phyloP scores from a whole-genome alignment of 1,140 invertebrate species.

The Drosophila insularis region DNA sequence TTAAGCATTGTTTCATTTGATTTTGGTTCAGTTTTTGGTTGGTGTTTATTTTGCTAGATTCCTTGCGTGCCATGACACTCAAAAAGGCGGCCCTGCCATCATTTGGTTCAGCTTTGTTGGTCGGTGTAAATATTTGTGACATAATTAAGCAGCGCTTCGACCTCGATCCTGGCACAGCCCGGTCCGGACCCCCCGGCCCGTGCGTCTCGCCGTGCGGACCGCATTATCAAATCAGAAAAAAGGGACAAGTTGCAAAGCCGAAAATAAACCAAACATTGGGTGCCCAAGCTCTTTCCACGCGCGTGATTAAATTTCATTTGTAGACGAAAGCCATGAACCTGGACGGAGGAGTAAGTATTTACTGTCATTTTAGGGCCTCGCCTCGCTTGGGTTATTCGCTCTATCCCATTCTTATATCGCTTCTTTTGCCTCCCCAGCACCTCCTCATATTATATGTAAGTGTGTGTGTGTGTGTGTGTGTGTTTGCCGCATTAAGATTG shows the following conservation, averaged over 20 bases:
- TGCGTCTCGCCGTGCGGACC: not conserved
- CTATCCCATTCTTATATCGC: not conserved
- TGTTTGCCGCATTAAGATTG: conserved; percentile 72
- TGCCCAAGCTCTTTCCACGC: conserved; percentile 45
- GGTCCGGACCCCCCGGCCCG: not conserved
- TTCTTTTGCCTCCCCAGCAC: not conserved
- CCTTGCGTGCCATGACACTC: conserved; percentile 68
- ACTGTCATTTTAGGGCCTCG: conserved; percentile 61
- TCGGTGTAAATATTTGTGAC: conserved; percentile 79
- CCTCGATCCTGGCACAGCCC: conserved; percentile 41
- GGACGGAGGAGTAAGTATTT: conserved; percentile 46
- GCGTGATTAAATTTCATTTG: conserved; percentile 80
- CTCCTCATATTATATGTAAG: not conserved
- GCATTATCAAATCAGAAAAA: conserved; percentile 63
- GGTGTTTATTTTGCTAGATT: conserved; percentile 60
- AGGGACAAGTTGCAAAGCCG: conserved; percentile 61
- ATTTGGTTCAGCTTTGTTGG: conserved; percentile 19
- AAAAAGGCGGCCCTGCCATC: conserved; percentile 47
- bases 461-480: conserved; percentile 44
- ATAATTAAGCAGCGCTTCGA: conserved; percentile 68
- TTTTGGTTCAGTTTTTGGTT: conserved; percentile 49
- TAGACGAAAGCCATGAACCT: conserved; percentile 55
- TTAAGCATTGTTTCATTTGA: conserved; percentile 58
- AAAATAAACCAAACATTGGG: conserved; percentile 74
- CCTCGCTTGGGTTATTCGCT: conserved; percentile 48